Conservation (phyloP, 1,140 invertebrate genomes). For the Dufourea novaeangliae region DNA sequence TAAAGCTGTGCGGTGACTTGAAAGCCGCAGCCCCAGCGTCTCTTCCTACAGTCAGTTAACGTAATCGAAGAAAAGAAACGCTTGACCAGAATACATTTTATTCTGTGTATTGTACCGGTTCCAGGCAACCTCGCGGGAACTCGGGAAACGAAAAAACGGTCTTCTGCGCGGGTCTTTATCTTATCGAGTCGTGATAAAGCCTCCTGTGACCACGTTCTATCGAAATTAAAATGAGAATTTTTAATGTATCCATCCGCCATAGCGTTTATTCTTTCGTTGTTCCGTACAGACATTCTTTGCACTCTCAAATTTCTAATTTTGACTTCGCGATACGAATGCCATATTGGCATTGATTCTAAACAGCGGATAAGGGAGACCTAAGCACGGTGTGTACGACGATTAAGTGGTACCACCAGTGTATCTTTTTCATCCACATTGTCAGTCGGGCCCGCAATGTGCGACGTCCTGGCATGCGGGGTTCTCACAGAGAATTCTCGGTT, state of each 20-base stretch:
- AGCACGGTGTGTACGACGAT: no score
- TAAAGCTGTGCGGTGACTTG: conserved; percentile 30
- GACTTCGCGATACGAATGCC: no score
- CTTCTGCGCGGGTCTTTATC: conserved; percentile 20
- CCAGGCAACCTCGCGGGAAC: not conserved
- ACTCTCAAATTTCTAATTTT: no score
- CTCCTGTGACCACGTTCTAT: not conserved
- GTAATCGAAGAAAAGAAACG: conserved; percentile 6
- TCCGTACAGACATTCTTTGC: not conserved
- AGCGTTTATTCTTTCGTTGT: not conserved
- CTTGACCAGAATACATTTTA: conserved; percentile 37
- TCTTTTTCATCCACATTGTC: conserved; percentile 70
- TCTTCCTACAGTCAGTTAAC: conserved; percentile 13
- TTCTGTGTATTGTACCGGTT: conserved; percentile 47
- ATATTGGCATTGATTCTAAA: not conserved
- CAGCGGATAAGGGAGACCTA: no score
- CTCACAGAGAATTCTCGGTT: conserved; percentile 70
- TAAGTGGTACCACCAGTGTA: conserved; percentile 61
- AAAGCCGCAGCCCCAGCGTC: conserved; percentile 17
- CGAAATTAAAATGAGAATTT: not conserved
- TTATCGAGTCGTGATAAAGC: conserved; percentile 16
- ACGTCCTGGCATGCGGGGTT: conserved; percentile 69
- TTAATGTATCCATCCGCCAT: no score
- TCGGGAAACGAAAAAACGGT: not conserved
- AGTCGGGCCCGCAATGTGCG: conserved; percentile 70